Evolutionary conservation across 2,888 invertebrate species (phyloP), one percentile per base, ranked within the genome.

Genomic region (Thymelicus lineola): DNA sequence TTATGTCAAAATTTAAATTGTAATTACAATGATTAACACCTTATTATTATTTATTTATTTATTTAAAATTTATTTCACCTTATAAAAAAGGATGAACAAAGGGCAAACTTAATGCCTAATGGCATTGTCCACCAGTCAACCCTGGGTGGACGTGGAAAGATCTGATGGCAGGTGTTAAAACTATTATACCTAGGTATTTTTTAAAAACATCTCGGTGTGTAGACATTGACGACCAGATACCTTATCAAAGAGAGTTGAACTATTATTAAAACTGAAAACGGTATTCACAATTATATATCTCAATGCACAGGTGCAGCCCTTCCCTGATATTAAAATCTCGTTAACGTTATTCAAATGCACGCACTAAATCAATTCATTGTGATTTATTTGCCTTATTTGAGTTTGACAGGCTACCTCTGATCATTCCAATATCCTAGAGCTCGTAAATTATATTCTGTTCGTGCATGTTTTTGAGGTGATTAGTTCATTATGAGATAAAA

Each of bases 401-500:
- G 60, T 59, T 60, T 67, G 66, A 60, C 66, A 67, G 60, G 60
- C 60, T 50, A 66, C 66, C 35, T 42, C 60, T 53, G 61, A 42
- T 67, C n/a, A 53, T 53, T 61, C 45, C 67, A 67, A 67, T 67
- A 67, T 67, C 62, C 46, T 62, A 68, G 46, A 57, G 62, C 62
- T 57, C 62, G 57, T 68, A 68, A 68, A 68, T 68, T 68, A 68
- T 53, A 61, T 2, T 48, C 55, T n/a, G 46, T 36, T 68, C 68
- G 68, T 68, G 68, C 61, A 55, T 62, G 68, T 68, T 68, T 68
- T 62, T 68, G 55, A 68, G 48, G 62, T 36, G 61, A 57, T 68
- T 57, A 62, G 46, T 62, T 62, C 68, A 57, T 62, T 68, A 55
- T 55, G 3, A 68, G 68, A 68, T 68, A 68, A 68, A 68, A 68